These are phyloP conservation scores for Gnathonemus echidnorhynchus DNA, from an alignment of 2,113 vertebrate species.

Conservation along the genomic window DNA sequence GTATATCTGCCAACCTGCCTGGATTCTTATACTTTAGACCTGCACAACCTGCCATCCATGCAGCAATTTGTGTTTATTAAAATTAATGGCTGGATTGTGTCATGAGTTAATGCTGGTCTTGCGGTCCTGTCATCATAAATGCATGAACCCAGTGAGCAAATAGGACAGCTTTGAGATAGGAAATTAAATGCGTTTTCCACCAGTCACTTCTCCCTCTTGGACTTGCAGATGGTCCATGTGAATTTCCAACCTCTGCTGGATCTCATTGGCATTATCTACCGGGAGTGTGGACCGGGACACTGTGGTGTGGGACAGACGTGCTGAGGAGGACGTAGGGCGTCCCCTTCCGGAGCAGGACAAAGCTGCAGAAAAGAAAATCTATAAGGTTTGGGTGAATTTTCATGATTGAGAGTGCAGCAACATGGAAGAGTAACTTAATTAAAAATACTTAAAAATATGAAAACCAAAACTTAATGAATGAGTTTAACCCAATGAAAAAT, in stretches of 20 bases:
- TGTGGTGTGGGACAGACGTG: neutral
- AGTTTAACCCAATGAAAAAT: neutral
- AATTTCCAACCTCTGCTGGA: neutral
- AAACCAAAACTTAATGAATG: neutral
- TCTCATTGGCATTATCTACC: neutral
- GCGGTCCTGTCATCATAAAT: neutral
- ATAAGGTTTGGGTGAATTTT: neutral
- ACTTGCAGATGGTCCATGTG: neutral
- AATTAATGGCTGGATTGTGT: neutral
- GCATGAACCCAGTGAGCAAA: neutral
- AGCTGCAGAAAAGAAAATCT: conserved; percentile 21
- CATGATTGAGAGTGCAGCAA: neutral
- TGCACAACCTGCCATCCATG: neutral
- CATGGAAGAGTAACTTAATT: neutral
- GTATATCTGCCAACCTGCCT: neutral
- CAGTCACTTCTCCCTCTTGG: neutral
- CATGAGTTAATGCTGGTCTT: neutral
- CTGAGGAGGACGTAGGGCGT: conserved; percentile 36
- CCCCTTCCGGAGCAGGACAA: conserved; percentile 24
- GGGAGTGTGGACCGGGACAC: neutral
- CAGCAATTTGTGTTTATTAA: neutral
- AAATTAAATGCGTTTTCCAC: neutral
- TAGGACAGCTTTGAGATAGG: neutral
- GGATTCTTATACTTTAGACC: neutral
- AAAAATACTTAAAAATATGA: neutral